Base-by-base conservation (phyloP, 2,113 vertebrate genomes). In the Motacilla tschutschensis region DNA sequence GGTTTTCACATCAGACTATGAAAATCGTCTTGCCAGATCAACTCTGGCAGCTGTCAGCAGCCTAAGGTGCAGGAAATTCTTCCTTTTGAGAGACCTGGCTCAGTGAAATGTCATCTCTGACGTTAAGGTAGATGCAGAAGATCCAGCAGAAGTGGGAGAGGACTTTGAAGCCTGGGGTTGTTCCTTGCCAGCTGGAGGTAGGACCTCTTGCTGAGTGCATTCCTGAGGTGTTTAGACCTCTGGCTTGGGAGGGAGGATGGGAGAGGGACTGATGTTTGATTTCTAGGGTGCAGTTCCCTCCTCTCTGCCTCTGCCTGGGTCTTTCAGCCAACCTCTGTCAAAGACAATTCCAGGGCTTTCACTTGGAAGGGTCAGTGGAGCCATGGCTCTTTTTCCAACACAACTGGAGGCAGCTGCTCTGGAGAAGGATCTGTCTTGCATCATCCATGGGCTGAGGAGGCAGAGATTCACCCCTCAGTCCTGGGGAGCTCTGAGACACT, bases 41-140 rank as follows among this genome's bases (percentile, higher is more conserved):
- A 36, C 58, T 82, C 75, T 85, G 84, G 86, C 81, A 85, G 81
- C 81, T 86, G 67, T 47, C 90, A 86, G 84, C 79, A 67, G 87
- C 93, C 64, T n/a, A 90, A 94, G 88, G 88, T 88, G 84, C 54
- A 88, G 90, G 79, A 89, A 93, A 88, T 91, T 94, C 55, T 91
- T 75, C 73, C 36, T 82, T 86, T 81, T 31, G 38, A 67, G 78
- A 86, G 83, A 51, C 47, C 74, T 92, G 93, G 83, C 86, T 84
- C 74, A 20, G 10, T 76, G 83, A 92, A 92, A 90, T 78, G 79
- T 83, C 84, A 43, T 50, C 90, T 90, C 83, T 91, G 90, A 93
- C 40, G 5, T 58, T 48, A 17, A 69, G 88, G 79, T 64, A 53
- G 84, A 47, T 48, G 5, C 67, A 44, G 33, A 53, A 67, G 75